These are phyloP conservation scores for Meandrusa payeni DNA, from an alignment of 2,888 invertebrate genomes.

Conservation along the genomic window DNA sequence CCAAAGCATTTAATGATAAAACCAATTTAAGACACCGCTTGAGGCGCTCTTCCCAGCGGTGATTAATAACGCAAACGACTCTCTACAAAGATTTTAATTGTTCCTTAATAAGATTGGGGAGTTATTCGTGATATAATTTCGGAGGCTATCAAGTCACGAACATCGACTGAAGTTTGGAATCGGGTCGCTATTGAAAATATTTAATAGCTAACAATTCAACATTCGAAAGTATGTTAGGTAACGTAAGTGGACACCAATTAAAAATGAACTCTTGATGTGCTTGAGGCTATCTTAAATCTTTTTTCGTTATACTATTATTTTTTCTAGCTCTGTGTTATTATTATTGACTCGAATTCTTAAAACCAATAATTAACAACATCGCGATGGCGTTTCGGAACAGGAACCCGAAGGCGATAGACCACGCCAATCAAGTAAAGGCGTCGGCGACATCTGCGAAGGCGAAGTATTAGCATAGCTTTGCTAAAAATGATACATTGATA, in stretches of 20 bases:
- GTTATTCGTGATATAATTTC: slow-evolving; percentile 26
- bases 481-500: too few relatives aligned
- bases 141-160: slow-evolving; percentile 23
- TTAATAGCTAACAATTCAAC: slow-evolving; percentile 8
- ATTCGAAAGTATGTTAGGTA: background rate
- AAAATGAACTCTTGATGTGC: background rate
- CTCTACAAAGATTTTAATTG: slow-evolving; percentile 31
- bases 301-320: too few relatives aligned
- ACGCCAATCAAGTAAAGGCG: too few relatives aligned
- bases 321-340: too few relatives aligned
- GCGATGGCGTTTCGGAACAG: too few relatives aligned
- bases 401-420: too few relatives aligned
- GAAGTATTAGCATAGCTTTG: too few relatives aligned
- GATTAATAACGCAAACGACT: slow-evolving; percentile 32
- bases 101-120: slow-evolving; percentile 30
- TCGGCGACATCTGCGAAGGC: too few relatives aligned
- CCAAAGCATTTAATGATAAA: slow-evolving; percentile 12
- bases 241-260: slow-evolving; percentile 3
- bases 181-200: slow-evolving; percentile 14
- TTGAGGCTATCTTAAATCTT: background rate
- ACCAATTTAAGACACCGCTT: slow-evolving; percentile 18
- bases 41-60: slow-evolving; percentile 14
- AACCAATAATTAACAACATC: too few relatives aligned
- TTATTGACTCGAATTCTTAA: slow-evolving; percentile 5
- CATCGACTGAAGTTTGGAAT: slow-evolving; percentile 6